Percentiles rank a stretch among this genome's conserved stretches.
Conservation (phyloP, 2,797 vertebrate species). For the Hypotaenidia philippensis region DNA sequence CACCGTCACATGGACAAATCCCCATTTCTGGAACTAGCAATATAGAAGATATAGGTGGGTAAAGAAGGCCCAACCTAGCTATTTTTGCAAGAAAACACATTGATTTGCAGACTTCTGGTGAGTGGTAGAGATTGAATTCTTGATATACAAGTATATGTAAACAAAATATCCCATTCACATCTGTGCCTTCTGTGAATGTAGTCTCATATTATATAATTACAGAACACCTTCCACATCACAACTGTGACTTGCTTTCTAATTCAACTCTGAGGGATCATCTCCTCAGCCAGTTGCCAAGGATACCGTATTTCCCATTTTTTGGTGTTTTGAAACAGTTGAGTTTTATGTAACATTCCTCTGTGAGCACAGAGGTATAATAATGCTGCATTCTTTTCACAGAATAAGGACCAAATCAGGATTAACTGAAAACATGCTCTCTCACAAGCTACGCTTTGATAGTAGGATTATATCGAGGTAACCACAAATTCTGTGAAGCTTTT, state of each 20-base stretch:
- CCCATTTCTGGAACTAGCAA: background rate
- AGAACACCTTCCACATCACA: background rate
- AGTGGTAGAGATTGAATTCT: background rate
- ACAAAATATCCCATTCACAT: slow-evolving; percentile 5
- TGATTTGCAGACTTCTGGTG: background rate
- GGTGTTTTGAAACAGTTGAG: slow-evolving; percentile 13
- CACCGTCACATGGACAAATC: background rate
- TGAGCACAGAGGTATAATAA: background rate
- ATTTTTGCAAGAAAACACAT: background rate
- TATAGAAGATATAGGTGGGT: background rate
- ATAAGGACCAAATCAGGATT: slow-evolving; percentile 82
- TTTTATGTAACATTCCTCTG: slow-evolving; percentile 26
- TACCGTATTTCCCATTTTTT: background rate
- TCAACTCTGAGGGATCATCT: background rate
- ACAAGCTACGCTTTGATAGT: slow-evolving; percentile 83
- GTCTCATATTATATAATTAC: background rate
- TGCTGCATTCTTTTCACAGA: slow-evolving; percentile 74
- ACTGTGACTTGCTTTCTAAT: background rate
- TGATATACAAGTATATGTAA: background rate
- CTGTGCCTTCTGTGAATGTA: background rate
- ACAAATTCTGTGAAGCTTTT: background rate
- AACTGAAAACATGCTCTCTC: slow-evolving; percentile 84
- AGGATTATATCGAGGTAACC: slow-evolving; percentile 85
- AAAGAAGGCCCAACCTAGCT: background rate
- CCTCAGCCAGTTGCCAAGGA: slow-evolving; percentile 58